Conservation (phyloP, 1,140 invertebrate genomes). For the Trachymyrmex cornetzi region DNA sequence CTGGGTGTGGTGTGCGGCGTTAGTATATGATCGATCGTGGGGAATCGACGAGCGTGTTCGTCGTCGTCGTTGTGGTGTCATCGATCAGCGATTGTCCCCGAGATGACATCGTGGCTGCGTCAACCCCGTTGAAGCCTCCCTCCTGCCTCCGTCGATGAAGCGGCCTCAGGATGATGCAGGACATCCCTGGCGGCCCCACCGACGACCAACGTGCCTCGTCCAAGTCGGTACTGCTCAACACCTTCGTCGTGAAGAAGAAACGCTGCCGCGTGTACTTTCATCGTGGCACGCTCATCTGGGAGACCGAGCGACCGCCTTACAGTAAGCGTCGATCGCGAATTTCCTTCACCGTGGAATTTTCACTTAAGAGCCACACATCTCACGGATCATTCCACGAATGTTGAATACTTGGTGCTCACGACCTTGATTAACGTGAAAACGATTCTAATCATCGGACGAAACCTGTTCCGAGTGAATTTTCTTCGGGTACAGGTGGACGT, state of each 20-base stretch:
- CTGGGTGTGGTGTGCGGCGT: no score
- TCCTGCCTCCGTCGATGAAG: background rate
- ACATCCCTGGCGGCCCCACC: constrained; percentile 40
- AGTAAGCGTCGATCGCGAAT: constrained; percentile 83
- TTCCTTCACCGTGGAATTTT: background rate
- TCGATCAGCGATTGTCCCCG: constrained; percentile 24
- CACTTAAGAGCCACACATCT: background rate
- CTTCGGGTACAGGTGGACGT: background rate
- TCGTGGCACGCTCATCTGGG: constrained; percentile 89
- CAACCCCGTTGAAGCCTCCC: background rate
- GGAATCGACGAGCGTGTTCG: background rate
- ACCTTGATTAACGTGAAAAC: background rate
- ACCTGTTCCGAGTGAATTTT: background rate
- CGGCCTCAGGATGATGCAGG: constrained; percentile 71
- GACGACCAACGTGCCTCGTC: constrained; percentile 53
- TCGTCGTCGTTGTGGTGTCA: background rate
- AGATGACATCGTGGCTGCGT: constrained; percentile 43
- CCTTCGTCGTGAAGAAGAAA: constrained; percentile 89
- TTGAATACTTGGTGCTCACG: background rate
- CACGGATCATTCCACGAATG: background rate
- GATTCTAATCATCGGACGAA: background rate
- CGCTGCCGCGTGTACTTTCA: constrained; percentile 90
- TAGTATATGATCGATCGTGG: constrained; percentile 26
- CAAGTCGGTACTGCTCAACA: constrained; percentile 87
- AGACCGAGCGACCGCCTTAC: constrained; percentile 87